Conservation (phyloP, 2,888 invertebrate species). For the Cecidostiba fungosa region DNA sequence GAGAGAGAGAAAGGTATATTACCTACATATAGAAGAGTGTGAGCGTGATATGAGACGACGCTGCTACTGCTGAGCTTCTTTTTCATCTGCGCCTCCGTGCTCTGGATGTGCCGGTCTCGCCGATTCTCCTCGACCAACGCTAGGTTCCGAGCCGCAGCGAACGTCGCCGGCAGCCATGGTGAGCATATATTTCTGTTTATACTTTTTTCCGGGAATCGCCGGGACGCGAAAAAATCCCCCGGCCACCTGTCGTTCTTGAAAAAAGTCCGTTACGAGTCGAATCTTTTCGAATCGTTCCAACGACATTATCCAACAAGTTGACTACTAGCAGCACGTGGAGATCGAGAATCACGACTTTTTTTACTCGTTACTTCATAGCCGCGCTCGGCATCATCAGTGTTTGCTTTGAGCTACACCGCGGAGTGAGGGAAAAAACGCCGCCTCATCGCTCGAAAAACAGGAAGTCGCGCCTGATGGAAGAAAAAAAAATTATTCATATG, state of each 20-base stretch:
- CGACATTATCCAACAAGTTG: too few relatives aligned
- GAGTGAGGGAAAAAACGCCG: not conserved
- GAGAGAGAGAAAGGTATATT: not conserved
- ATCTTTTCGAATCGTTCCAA: too few relatives aligned
- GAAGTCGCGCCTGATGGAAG: not conserved
- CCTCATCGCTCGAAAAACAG: conserved; percentile 31
- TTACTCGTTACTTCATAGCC: too few relatives aligned
- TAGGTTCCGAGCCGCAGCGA: conserved; percentile 33
- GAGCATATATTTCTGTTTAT: conserved; percentile 1
- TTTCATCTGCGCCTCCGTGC: not conserved
- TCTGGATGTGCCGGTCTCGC: conserved; percentile 57
- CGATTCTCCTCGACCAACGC: conserved; percentile 40
- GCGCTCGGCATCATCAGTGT: too few relatives aligned
- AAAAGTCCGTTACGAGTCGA: too few relatives aligned
- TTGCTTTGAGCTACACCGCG: too few relatives aligned
- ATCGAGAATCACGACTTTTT: too few relatives aligned
- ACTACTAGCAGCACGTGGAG: too few relatives aligned
- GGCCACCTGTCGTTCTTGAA: too few relatives aligned
- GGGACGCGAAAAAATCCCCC: not conserved
- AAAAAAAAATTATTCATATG: not conserved
- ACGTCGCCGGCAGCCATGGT: conserved; percentile 41
- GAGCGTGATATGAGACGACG: conserved; percentile 21
- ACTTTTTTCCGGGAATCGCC: not conserved
- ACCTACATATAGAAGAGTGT: not conserved
- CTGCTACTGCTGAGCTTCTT: not conserved